Base-by-base conservation (phyloP, 2,888 invertebrate genomes). In the Agrochola lychnidis region DNA sequence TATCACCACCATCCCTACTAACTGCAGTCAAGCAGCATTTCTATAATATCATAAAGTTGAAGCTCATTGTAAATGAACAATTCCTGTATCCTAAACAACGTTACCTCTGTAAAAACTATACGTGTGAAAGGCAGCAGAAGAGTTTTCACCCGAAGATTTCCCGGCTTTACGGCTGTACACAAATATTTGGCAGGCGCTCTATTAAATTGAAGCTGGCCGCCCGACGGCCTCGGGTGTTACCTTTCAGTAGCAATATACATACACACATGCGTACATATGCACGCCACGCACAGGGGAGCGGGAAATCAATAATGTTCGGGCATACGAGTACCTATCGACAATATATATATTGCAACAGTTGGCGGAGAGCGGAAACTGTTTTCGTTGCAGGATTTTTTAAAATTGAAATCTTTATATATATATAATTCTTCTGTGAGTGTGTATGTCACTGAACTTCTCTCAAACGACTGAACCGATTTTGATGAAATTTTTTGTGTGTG, bases 151-250 rank as follows among this genome's bases (percentile, higher is more conserved):
- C 2, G 48, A 22, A 42, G 62, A 36, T 57, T 40, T 14, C 22
- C 42, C 6, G 2, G 6, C 14, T 48, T 51, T 53, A 51, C n/a
- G n/a, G 10, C 10, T 56, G 53, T 56, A 19, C 14, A 51, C 66
- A 82, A 76, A 82, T 82, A 82, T 81, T 76, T 81, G 66, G 2
- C 30, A 42, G 30, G 12, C 66, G 74, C 78, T 78, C 51, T 78
- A 78, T 59, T 78, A 81, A 71, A 78, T 78, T 78, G 64, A 64
- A 64, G 22, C 42, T 12, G 19, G n/a, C 45, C 9, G 30, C 25
- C 30, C 40, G 42, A 4, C 51, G 63, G 40, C 73, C 73, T 81
- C 45, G 57, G 25, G 78, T 78, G 73, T 78, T 53, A 66, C 36
- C 45, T 78, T 81, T 79, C 77, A 63, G 10, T 71, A 19, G 10